Evolutionary conservation across 1,140 invertebrate species (phyloP).

Genomic region (Dufourea novaeangliae): DNA sequence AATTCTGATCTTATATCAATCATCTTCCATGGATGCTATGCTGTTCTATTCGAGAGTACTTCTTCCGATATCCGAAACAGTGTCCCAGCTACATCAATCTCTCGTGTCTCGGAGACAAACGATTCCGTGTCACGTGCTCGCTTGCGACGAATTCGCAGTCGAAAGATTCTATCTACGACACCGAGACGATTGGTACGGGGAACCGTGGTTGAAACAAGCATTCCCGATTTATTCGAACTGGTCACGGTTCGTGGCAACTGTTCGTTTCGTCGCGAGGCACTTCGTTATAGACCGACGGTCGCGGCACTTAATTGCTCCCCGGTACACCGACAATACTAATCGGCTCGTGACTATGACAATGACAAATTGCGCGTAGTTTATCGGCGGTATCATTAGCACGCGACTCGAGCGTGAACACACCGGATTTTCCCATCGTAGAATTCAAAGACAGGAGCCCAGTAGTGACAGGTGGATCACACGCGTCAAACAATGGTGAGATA

Average conservation of each 20-base stretch:
- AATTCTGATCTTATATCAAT: not conserved
- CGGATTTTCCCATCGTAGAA: not conserved
- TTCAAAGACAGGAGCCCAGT: not conserved
- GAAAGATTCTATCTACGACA: too few relatives aligned
- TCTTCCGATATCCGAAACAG: too few relatives aligned
- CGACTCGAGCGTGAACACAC: not conserved
- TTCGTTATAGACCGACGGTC: not conserved
- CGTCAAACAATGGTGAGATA: conserved; percentile 6
- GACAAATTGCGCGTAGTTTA: conserved; percentile 7
- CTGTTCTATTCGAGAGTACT: too few relatives aligned
- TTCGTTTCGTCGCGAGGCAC: not conserved
- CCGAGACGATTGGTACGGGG: too few relatives aligned
- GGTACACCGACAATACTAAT: not conserved
- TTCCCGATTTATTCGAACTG: not conserved
- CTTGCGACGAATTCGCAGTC: too few relatives aligned
- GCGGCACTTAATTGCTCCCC: conserved; percentile 1
- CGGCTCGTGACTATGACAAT: conserved; percentile 2
- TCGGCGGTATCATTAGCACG: conserved; percentile 12
- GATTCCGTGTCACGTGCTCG: too few relatives aligned
- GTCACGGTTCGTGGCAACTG: too few relatives aligned
- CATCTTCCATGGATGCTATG: too few relatives aligned
- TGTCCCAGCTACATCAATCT: too few relatives aligned
- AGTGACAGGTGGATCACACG: not conserved
- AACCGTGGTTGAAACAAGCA: too few relatives aligned
- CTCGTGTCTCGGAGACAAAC: too few relatives aligned